Base-by-base conservation (phyloP, 92 coral and sea anemone genomes). In the Zoanthus sansibaricus region DNA sequence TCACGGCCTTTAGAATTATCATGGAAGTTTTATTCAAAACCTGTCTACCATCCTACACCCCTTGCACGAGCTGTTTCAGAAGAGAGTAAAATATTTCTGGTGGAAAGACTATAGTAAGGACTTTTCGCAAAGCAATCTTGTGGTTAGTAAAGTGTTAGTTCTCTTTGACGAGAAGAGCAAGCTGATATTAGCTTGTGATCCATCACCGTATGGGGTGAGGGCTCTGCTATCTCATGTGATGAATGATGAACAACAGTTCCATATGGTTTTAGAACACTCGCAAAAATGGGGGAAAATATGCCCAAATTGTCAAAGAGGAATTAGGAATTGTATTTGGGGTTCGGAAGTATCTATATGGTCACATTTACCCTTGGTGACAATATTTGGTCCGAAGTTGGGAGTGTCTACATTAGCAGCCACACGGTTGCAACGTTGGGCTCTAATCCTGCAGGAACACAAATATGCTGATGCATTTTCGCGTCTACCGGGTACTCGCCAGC, bases 291-390 rank as follows among this genome's bases (percentile, higher is more conserved):
- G 71, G 72, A 69, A 88, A 91, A 55, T 84, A 88, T 69, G 67
- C 89, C 0, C 94, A 88, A 61, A 76, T 91, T 44, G 90, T 86
- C 58, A 91, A 88, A 64, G 90, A 91, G 75, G 94, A 90, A 3
- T 80, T 88, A 4, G 74, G 66, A 15, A 76, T 84, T 17, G 47
- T 72, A n/a, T 88, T 90, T 52, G 88, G 90, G 8, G 80, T 91
- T 13, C 64, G 75, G 31, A 82, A 86, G 33, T 88, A 93, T 94
- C n/a, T n/a, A n/a, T n/a, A n/a, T n/a, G n/a, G n/a, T n/a, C n/a
- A n/a, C n/a, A n/a, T n/a, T n/a, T n/a, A n/a, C n/a, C n/a, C n/a
- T n/a, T n/a, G n/a, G n/a, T n/a, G n/a, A n/a, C n/a, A n/a, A n/a
- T n/a, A n/a, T n/a, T n/a, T n/a, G n/a, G n/a, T n/a, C n/a, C n/a